A percentile compares a stretch with the other conserved stretches of the same genome.
Evolutionary conservation across 1,140 invertebrate species (phyloP).

Genomic region (Drosophila tani): DNA sequence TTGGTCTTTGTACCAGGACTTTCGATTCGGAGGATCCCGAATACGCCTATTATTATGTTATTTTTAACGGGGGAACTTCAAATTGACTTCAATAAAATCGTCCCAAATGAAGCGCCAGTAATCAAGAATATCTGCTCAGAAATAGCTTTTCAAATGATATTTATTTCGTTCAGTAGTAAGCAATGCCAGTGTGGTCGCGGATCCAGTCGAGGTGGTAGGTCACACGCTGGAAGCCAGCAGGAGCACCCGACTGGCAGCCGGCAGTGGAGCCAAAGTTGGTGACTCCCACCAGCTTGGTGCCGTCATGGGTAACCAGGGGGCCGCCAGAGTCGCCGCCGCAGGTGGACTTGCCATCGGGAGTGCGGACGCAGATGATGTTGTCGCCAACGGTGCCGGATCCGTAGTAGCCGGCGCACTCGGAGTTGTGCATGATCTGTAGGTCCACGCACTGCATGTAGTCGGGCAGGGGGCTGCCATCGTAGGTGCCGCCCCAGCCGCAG

Average conservation of each 20-base stretch:
- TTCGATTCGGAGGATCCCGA: no score
- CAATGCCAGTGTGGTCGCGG: slow-evolving; percentile 34
- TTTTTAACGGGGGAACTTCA: no score
- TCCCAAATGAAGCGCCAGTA: no score
- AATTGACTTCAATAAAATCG: no score
- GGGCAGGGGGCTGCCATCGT: slow-evolving; percentile 43
- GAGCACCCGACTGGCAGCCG: slow-evolving; percentile 27
- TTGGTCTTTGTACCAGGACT: no score
- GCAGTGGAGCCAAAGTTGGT: slow-evolving; percentile 62
- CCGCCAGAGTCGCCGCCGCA: slow-evolving; percentile 86
- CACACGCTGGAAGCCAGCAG: slow-evolving; percentile 43
- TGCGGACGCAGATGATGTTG: slow-evolving; percentile 52
- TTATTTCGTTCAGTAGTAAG: slow-evolving; percentile 30
- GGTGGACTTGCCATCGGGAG: slow-evolving; percentile 39
- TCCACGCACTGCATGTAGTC: slow-evolving; percentile 43
- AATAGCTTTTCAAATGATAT: not conserved
- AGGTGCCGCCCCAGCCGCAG: slow-evolving; percentile 53
- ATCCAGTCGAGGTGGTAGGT: slow-evolving; percentile 45
- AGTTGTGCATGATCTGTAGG: slow-evolving; percentile 45
- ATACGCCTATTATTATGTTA: no score
- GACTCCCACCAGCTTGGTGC: slow-evolving; percentile 85
- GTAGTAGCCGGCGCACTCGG: slow-evolving; percentile 29
- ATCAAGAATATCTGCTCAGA: no score
- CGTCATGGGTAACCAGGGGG: slow-evolving; percentile 84
- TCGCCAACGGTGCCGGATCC: slow-evolving; percentile 24